Conservation (phyloP, 2,113 vertebrate genomes). For the Rhea americana region DNA sequence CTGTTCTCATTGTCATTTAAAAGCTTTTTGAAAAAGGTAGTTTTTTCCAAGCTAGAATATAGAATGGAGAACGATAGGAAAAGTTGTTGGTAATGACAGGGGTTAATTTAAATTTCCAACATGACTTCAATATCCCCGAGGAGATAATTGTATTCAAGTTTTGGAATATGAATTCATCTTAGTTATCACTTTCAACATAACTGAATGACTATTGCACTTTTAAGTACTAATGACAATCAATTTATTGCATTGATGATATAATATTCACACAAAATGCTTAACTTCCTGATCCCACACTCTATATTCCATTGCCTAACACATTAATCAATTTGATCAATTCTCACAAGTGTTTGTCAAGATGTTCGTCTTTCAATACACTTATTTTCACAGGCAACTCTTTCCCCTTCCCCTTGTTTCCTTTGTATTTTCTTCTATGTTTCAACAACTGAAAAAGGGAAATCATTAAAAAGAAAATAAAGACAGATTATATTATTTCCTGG, state of each 20-base stretch:
- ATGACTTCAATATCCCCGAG: conserved; percentile 10
- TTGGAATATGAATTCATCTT: conserved; percentile 30
- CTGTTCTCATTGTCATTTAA: neutral
- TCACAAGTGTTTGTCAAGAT: conserved; percentile 29
- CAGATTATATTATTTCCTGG: neutral
- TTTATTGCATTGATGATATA: conserved; percentile 48
- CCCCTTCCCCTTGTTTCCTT: neutral
- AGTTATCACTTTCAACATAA: neutral
- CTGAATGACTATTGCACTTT: neutral
- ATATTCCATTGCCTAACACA: conserved; percentile 23
- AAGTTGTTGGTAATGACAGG: neutral
- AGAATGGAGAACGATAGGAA: neutral
- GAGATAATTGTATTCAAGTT: conserved; percentile 19
- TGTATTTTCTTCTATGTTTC: neutral
- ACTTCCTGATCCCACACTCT: conserved; percentile 35
- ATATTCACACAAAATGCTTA: conserved; percentile 40
- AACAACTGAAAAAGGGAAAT: neutral
- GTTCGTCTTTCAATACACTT: conserved; percentile 1
- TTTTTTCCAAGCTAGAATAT: conserved; percentile 19
- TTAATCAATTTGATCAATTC: conserved; percentile 47
- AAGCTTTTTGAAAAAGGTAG: conserved; percentile 4
- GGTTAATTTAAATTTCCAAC: conserved; percentile 54
- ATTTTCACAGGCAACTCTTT: neutral
- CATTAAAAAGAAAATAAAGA: neutral
- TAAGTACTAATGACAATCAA: conserved; percentile 7